phyloP scores from a whole-genome alignment of 2,797 vertebrate genomes.

The Smutsia temminckii region DNA sequence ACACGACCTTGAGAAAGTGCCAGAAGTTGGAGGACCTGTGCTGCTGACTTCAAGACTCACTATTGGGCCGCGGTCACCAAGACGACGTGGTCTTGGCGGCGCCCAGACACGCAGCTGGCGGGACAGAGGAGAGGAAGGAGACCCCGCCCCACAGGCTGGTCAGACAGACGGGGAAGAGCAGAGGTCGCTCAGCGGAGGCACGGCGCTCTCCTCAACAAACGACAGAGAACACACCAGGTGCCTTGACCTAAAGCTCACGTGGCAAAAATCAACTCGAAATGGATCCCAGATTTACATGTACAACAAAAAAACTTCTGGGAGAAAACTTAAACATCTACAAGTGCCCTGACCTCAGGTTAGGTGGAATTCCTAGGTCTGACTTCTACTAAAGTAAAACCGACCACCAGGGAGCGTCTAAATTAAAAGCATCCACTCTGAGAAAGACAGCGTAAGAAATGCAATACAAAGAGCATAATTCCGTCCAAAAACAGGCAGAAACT shows the following conservation, averaged over 20 bases:
- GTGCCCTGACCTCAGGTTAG: neutral
- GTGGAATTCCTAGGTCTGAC: neutral
- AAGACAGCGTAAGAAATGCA: neutral
- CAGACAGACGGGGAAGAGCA: too few relatives aligned
- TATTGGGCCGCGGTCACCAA: neutral
- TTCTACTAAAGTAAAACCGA: neutral
- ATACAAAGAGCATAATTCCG: neutral
- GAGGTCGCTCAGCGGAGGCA: too few relatives aligned
- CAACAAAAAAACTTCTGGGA: neutral
- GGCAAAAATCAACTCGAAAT: neutral
- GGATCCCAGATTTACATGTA: too few relatives aligned
- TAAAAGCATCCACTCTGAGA: neutral
- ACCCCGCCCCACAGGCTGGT: too few relatives aligned
- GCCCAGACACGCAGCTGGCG: too few relatives aligned
- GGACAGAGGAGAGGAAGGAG: too few relatives aligned
- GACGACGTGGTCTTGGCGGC: neutral
- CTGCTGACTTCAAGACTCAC: neutral
- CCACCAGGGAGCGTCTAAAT: neutral
- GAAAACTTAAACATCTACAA: neutral
- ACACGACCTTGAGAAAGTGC: neutral
- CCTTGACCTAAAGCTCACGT: neutral
- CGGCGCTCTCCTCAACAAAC: too few relatives aligned
- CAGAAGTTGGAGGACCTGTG: neutral
- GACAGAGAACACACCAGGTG: too few relatives aligned
- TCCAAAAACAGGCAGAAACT: neutral